A percentile compares a stretch with the other conserved stretches of the same genome.
Conservation (phyloP, 1,140 invertebrate genomes). For the Dolichoris vasculosae region DNA sequence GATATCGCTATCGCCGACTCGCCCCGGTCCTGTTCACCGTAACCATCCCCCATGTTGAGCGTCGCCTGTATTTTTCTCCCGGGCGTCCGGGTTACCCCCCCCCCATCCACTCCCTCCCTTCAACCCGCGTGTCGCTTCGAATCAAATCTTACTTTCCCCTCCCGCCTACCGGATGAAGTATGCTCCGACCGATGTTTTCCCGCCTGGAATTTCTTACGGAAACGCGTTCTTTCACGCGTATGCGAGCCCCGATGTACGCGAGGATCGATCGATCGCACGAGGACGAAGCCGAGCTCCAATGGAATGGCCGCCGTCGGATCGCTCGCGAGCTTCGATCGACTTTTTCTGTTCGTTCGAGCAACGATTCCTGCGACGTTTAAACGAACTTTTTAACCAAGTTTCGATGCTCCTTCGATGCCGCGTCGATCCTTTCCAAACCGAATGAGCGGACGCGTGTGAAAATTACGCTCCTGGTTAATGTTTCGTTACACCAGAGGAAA, state of each 20-base stretch:
- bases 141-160: constrained; percentile 62
- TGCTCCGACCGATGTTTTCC: constrained; percentile 41
- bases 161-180: constrained; percentile 24
- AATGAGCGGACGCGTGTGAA: neutral
- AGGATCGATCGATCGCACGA: constrained; percentile 18
- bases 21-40: constrained; percentile 37
- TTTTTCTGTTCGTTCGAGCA: neutral
- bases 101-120: no score
- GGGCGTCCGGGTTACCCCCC: no score
- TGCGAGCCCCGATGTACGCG: neutral
- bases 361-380: neutral
- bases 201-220: constrained; percentile 47
- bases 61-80: neutral
- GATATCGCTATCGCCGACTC: constrained; percentile 61
- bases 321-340: neutral
- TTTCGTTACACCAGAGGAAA: neutral
- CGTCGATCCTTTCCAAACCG: neutral
- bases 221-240: neutral
- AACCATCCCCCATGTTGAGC: constrained; percentile 56
- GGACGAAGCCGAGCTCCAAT: neutral
- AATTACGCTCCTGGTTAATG: neutral
- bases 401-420: neutral
- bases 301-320: neutral
- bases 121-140: constrained; percentile 53
- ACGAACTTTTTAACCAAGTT: neutral